A percentile compares a stretch with the other conserved stretches of the same genome.
Evolutionary conservation across 2,888 invertebrate genomes (phyloP).

Genomic region (Thecocarcelia acutangulata): DNA sequence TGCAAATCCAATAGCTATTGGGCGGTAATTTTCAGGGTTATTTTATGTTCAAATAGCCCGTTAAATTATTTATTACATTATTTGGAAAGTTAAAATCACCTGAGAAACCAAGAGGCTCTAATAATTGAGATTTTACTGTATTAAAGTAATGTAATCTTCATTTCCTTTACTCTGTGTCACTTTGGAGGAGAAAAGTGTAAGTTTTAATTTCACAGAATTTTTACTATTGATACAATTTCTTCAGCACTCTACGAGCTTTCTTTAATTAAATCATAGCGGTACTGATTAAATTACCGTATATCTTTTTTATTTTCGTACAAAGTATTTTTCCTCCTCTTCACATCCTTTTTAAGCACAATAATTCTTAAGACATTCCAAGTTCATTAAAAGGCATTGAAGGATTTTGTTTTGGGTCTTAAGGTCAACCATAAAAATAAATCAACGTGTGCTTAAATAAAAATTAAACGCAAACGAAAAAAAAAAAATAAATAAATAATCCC

Average conservation of each 20-base stretch:
- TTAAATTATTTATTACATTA: too few relatives aligned
- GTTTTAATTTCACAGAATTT: too few relatives aligned
- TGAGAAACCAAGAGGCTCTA: too few relatives aligned
- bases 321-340: background rate
- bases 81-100: too few relatives aligned
- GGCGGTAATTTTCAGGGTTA: too few relatives aligned
- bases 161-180: too few relatives aligned
- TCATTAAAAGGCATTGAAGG: conserved; percentile 67
- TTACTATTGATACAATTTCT: too few relatives aligned
- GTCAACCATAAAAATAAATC: conserved; percentile 70
- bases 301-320: background rate
- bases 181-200: too few relatives aligned
- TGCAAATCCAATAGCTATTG: too few relatives aligned
- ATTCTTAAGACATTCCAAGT: conserved; percentile 48
- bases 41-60: too few relatives aligned
- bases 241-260: conserved; percentile 25
- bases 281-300: conserved; percentile 55
- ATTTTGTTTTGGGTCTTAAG: conserved; percentile 65
- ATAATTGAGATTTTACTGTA: too few relatives aligned
- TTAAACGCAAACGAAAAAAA: conserved; percentile 56
- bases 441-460: conserved; percentile 70
- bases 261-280: conserved; percentile 56
- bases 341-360: conserved; percentile 7
- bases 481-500: conserved; percentile 32
- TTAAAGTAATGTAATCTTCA: too few relatives aligned